phyloP scores from a whole-genome alignment of 2,113 vertebrate species.

The Hoplias malabaricus region DNA sequence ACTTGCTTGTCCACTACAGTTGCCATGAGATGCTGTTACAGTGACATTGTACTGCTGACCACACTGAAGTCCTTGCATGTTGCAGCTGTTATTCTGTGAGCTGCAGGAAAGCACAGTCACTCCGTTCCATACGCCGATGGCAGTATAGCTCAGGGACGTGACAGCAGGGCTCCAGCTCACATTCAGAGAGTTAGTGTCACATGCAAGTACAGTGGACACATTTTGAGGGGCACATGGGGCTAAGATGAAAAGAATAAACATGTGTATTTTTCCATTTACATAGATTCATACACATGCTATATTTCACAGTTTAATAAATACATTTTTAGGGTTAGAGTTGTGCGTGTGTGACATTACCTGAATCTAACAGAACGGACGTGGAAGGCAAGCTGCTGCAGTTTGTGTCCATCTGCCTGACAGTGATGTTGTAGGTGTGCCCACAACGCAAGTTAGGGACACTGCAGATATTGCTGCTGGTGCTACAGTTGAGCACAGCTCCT shows the following conservation, averaged over 20 bases:
- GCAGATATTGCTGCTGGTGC: slow-evolving; percentile 61
- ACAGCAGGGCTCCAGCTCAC: slow-evolving; percentile 62
- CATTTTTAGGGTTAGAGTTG: too few species aligned
- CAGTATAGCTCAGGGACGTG: slow-evolving; percentile 55
- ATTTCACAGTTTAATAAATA: too few species aligned
- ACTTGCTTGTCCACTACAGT: slow-evolving; percentile 57
- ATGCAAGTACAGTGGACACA: slow-evolving; percentile 5
- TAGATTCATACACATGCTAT: too few species aligned
- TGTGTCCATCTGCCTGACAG: slow-evolving; percentile 57
- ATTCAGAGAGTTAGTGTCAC: slow-evolving; percentile 34
- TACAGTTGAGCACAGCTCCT: slow-evolving; percentile 60
- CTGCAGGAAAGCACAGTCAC: slow-evolving; percentile 45
- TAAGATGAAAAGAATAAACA: background rate
- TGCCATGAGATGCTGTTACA: slow-evolving; percentile 55
- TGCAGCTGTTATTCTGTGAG: slow-evolving; percentile 48
- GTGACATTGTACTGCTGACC: slow-evolving; percentile 63
- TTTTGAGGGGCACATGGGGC: slow-evolving; percentile 48
- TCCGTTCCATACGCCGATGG: slow-evolving; percentile 34
- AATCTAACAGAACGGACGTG: slow-evolving; percentile 55
- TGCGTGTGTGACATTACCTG: slow-evolving; percentile 55
- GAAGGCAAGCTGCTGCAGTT: slow-evolving; percentile 60
- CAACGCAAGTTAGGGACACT: slow-evolving; percentile 59
- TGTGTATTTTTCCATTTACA: background rate
- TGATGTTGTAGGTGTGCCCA: slow-evolving; percentile 61
- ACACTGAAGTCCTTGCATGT: slow-evolving; percentile 62